Base-by-base conservation (phyloP, 2,888 invertebrate species). In the Pristionchus entomophagus region DNA sequence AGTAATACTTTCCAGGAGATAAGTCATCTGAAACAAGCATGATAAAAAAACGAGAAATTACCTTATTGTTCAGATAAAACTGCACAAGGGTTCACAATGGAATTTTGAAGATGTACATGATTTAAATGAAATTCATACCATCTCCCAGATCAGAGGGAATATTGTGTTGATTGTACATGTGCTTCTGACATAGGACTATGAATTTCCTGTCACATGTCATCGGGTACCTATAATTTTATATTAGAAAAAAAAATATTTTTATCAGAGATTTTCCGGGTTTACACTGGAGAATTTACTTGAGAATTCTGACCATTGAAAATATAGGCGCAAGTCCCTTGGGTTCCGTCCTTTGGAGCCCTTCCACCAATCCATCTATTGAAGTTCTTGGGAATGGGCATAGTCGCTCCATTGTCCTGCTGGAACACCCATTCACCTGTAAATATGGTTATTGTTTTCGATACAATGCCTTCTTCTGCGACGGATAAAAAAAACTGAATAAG, bases 171-270 rank as follows among this genome's bases (percentile, higher is more conserved):
- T 90, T 88, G 73, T 89, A 91, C 84, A 88, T 84, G 82, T 91
- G 90, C 81, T 89, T 90, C 84, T 91, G 91, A 77, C 91, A 91
- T 12, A 88, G 80, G 17, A 69, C 80, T 19, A 35, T 41, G 38
- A 77, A 49, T 4, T 45, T 35, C 19, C 35, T 17, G 53, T 73
- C 51, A 29, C 85, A 85, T 10, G 26, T n/a, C 19, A 26, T 26
- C n/a, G 73, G 53, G 26, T 38, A 35, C 85, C 85, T 85, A 38
- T 17, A 65, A 29, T 45, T 14, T 12, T 59, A 59, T 51, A 51
- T 19, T 17, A n/a, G n/a, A n/a, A n/a, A n/a, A n/a, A n/a, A n/a
- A n/a, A n/a, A n/a, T n/a, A n/a, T n/a, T n/a, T n/a, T n/a, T n/a
- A n/a, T n/a, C n/a, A n/a, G n/a, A n/a, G n/a, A n/a, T n/a, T n/a